Base-by-base conservation (phyloP, 2,888 invertebrate species). In the Drosophila picticornis region DNA sequence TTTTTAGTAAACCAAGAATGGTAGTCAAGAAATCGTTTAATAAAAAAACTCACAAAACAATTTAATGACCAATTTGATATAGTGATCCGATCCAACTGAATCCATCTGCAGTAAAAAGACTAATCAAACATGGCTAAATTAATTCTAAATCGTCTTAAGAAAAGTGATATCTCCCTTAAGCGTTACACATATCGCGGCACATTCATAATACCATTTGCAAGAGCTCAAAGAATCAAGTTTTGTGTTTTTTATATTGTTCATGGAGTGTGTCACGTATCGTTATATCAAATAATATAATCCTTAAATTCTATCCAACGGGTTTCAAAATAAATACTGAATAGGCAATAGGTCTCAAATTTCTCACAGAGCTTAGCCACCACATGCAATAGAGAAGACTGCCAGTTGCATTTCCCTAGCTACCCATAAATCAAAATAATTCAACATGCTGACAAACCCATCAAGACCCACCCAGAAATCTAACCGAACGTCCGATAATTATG, bases 401-500 rank as follows among this genome's bases (percentile, higher is more conserved):
- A 48, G 52, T 48, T 56, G 64, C 69, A 63, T 67, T 53, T 77
- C 59, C 66, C 63, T 59, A 62, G 61, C 43, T 57, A 53, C 22
- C n/a, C 52, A 81, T 77, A 77, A 74, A 81, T 77, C 63, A 77
- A 74, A 77, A 77, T 81, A 73, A 65, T 70, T 70, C 58, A 78
- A 75, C 72, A 78, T 77, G 61, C 69, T 73, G 63, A 69, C 66
- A 64, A 61, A 46, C 46, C 73, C 59, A 60, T 72, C 64, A 70
- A 57, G 40, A 73, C 63, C 62, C 63, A 65, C 59, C 65, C 67
- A 25, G 29, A 76, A 68, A 77, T 79, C 51, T 62, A 51, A 52
- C 6, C 63, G 64, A 76, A 64, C 66, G 48, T 57, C 71, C 72
- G 89, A 90, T 87, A 88, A 87, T 90, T 90, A 80, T 81, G 82